Evolutionary conservation across 2,113 vertebrate species (phyloP), one percentile per base, ranked within the genome.

Genomic region (Haemorhous mexicanus): DNA sequence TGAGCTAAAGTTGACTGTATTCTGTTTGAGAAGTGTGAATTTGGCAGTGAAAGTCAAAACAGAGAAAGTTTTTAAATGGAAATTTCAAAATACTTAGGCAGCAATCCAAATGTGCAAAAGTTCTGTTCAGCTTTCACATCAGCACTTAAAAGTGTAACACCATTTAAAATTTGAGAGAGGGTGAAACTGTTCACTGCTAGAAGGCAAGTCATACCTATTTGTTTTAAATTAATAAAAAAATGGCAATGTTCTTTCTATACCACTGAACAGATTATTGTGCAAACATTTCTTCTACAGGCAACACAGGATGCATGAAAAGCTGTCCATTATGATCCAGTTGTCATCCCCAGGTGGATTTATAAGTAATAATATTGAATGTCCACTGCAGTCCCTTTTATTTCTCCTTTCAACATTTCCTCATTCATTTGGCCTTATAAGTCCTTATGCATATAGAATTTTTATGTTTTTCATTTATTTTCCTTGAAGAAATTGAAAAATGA

Each of bases 21-120:
- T 96, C 44, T 89, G 20, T 83, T 95, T 86, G 67, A 81, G 76
- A 93, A 92, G 68, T 94, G 92, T 35, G 39, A 94, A 70, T 30
- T 82, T 96, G 87, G 90, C 82, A 92, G 46, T 35, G 69, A 68
- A 81, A 96, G 84, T 92, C 37, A 90, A 95, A 95, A 78, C 64
- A 78, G 37, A 85, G 24, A 64, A 87, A 68, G 19, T 80, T 92
- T 74, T 91, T 24, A 37, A 67, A 82, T 90, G 73, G 58, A 89
- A 82, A 62, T 72, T 86, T 72, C 63, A 74, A 69, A 76, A 69
- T 79, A 58, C 0, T 0, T 26, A 74, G 74, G 84, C 87, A 87
- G 56, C 16, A 35, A 33, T 84, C 76, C 81, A 93, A 62, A 84
- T 74, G 22, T 74, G 69, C 49, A 47, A 46, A 80, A 91, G 32